A percentile compares a stretch with the other conserved stretches of the same genome.
These are phyloP conservation scores for Chunga burmeisteri DNA, from an alignment of 2,113 vertebrate genomes.

Conservation along the genomic window DNA sequence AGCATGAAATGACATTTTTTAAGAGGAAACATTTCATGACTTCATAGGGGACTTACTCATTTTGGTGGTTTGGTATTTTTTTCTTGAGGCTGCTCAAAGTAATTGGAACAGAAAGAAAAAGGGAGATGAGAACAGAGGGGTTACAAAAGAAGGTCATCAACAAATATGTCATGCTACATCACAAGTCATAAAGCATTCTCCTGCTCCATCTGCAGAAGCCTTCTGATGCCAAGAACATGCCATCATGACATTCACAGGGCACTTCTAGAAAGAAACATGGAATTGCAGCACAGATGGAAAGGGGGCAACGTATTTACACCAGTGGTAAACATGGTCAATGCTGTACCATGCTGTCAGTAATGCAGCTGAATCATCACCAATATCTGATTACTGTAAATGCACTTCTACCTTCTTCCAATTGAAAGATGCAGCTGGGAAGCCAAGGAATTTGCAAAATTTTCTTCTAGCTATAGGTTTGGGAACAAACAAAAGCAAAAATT, in stretches of 20 bases:
- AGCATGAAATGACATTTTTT: slow-evolving; percentile 86
- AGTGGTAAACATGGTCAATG: neutral
- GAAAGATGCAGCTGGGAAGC: neutral
- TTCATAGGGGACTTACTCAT: slow-evolving; percentile 94
- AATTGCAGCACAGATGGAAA: slow-evolving; percentile 32
- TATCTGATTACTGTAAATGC: neutral
- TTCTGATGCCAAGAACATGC: slow-evolving; percentile 69
- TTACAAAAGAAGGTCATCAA: slow-evolving; percentile 75
- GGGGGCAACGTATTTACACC: slow-evolving; percentile 2
- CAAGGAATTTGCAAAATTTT: neutral
- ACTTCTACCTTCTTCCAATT: neutral
- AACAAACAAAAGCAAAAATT: neutral
- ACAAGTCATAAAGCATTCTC: slow-evolving; percentile 63
- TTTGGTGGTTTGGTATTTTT: slow-evolving; percentile 93
- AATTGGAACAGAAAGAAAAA: slow-evolving; percentile 89
- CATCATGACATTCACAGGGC: slow-evolving; percentile 37
- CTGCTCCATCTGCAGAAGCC: slow-evolving; percentile 22
- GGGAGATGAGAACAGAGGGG: slow-evolving; percentile 79
- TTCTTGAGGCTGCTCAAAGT: slow-evolving; percentile 99
- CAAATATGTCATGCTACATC: slow-evolving; percentile 72
- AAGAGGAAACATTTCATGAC: slow-evolving; percentile 83
- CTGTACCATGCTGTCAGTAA: neutral
- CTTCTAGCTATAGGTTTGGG: neutral
- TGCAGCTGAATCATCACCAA: neutral
- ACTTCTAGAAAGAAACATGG: neutral